Evolutionary conservation across 2,113 vertebrate genomes (phyloP).

Genomic region (Baryphthengus martii): DNA sequence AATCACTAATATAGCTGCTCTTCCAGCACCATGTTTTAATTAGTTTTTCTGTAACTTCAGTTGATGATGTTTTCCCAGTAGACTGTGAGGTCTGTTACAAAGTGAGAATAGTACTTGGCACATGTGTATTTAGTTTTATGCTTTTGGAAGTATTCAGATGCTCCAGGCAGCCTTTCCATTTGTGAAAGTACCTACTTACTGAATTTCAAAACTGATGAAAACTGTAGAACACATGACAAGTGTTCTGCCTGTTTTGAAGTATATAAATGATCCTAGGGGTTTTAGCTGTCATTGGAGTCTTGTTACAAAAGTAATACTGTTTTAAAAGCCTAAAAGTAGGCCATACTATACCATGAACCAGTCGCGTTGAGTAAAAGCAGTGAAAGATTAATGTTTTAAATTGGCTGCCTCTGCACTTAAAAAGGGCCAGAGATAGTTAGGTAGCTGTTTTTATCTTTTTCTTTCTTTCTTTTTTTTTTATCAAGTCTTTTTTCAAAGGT

Average conservation of each 20-base stretch:
- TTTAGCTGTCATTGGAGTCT: neutral
- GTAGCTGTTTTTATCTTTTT: neutral
- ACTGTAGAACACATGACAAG: rapidly evolving
- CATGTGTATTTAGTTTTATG: neutral
- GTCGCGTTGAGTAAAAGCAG: neutral
- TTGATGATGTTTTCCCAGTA: neutral
- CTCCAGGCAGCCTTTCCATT: neutral
- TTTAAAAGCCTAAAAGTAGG: neutral
- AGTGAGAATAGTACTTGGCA: neutral
- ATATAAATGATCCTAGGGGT: neutral
- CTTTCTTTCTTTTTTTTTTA: neutral
- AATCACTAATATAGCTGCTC: neutral
- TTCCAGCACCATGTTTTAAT: neutral
- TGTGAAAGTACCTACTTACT: neutral
- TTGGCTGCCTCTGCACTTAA: neutral
- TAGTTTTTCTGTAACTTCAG: neutral
- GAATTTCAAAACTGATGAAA: neutral
- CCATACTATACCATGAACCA: neutral
- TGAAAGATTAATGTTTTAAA: neutral
- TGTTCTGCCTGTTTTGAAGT: neutral
- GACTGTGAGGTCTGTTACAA: neutral
- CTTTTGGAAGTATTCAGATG: neutral
- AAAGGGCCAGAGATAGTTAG: neutral
- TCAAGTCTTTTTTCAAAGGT: neutral
- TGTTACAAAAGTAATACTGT: neutral